phyloP scores from a whole-genome alignment of 2,888 invertebrate species.

The Nasonia oneida region DNA sequence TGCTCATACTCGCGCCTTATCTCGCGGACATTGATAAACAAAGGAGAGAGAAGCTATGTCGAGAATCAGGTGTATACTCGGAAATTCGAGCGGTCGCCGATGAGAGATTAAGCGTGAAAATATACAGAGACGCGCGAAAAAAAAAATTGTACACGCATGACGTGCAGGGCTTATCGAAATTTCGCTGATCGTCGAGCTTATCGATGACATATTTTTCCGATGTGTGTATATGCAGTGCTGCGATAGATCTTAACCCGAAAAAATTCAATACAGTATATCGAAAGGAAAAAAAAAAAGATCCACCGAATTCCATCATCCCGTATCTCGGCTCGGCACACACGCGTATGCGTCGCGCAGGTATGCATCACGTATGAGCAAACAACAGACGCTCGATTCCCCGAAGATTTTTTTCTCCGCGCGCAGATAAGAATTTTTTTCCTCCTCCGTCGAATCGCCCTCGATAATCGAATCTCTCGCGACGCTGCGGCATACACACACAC shows the following conservation, averaged over 20 bases:
- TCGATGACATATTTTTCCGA: neutral
- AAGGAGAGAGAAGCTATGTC: neutral
- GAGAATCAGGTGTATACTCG: neutral
- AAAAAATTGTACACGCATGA: neutral
- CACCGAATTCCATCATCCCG: constrained; percentile 8
- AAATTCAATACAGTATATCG: neutral
- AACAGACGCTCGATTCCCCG: constrained; percentile 8
- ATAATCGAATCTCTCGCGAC: constrained; percentile 45
- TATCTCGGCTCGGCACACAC: neutral
- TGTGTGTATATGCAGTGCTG: neutral
- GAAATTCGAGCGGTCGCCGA: neutral
- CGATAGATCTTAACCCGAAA: neutral
- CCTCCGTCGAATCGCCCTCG: constrained; percentile 24
- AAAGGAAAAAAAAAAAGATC: neutral
- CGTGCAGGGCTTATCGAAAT: neutral
- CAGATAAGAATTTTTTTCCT: constrained; percentile 36
- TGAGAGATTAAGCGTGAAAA: neutral
- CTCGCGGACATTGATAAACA: neutral
- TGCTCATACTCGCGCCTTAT: neutral
- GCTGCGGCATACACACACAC: too few relatives aligned
- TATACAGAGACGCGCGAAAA: neutral
- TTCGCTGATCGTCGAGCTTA: neutral
- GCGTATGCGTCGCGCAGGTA: neutral
- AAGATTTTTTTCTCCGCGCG: constrained; percentile 15
- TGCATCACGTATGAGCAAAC: constrained; percentile 26